Conservation (phyloP, 1,140 invertebrate genomes). For the Pseudoatta argentina region DNA sequence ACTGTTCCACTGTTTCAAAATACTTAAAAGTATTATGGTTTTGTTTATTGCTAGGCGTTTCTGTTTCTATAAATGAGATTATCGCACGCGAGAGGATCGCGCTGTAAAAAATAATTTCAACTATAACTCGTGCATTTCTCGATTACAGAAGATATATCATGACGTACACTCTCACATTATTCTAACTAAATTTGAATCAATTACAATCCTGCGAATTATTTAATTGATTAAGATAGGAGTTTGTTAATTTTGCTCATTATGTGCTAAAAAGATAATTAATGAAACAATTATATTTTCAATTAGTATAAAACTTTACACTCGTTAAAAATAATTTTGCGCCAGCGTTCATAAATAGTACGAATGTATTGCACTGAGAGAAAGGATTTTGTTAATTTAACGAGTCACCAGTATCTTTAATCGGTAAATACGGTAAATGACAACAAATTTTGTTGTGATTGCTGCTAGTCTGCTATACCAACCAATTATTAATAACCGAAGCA, state of each 20-base stretch:
- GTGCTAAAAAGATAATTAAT: constrained; percentile 4
- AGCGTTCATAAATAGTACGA: not conserved
- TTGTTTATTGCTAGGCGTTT: constrained; percentile 65
- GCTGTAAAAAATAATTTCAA: constrained; percentile 15
- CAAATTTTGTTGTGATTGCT: too few species aligned
- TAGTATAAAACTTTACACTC: not conserved
- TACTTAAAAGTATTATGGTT: constrained; percentile 68
- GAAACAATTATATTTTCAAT: constrained; percentile 11
- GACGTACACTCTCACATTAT: not conserved
- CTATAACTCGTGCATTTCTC: not conserved
- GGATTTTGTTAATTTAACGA: too few species aligned
- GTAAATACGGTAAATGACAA: too few species aligned
- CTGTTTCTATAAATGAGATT: constrained; percentile 52
- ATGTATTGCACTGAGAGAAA: not conserved
- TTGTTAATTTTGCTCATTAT: not conserved
- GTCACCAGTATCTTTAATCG: too few species aligned
- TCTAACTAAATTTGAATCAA: constrained; percentile 9
- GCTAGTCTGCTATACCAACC: too few species aligned
- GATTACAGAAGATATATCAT: not conserved
- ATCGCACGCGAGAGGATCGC: not conserved
- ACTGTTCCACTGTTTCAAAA: constrained; percentile 13
- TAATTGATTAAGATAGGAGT: not conserved
- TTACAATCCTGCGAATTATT: not conserved
- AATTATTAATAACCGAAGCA: too few species aligned
- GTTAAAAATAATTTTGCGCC: not conserved